Percentiles rank a stretch among this genome's conserved stretches.
These are phyloP conservation scores for Pyrocephalus nanus DNA, from an alignment of 2,797 vertebrate genomes.

Conservation along the genomic window DNA sequence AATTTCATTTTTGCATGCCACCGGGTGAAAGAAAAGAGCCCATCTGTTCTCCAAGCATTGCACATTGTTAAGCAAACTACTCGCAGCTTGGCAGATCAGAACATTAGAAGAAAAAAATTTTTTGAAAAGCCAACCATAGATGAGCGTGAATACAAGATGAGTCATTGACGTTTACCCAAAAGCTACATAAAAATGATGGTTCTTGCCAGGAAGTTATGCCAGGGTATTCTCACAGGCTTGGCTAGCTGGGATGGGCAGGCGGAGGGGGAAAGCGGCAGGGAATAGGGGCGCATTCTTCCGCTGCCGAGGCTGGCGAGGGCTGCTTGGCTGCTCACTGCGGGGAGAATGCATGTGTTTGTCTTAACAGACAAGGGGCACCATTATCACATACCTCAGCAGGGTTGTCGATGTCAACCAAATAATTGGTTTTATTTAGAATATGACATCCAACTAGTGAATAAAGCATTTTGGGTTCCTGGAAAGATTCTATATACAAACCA, in stretches of 20 bases:
- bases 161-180: conserved; percentile 47
- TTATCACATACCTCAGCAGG: conserved; percentile 61
- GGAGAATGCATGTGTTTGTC: conserved; percentile 25
- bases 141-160: conserved; percentile 49
- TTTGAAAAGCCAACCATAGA: neutral
- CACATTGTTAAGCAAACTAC: conserved; percentile 27
- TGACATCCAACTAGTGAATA: conserved; percentile 40
- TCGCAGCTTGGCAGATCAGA: neutral
- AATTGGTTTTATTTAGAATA: conserved; percentile 54
- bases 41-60: conserved; percentile 11
- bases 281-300: neutral
- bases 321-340: neutral
- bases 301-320: neutral
- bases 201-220: conserved; percentile 21
- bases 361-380: conserved; percentile 54
- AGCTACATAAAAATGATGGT: conserved; percentile 38
- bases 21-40: neutral
- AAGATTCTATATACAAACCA: conserved; percentile 53
- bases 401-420: conserved; percentile 47
- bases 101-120: neutral
- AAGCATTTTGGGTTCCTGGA: conserved; percentile 56
- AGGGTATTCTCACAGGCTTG: neutral
- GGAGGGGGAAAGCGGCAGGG: neutral
- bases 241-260: rapidly evolving
- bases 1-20: conserved; percentile 25